Evolutionary conservation across 2,113 vertebrate species (phyloP), one percentile per base, ranked within the genome.

Genomic region (Salvelinus alpinus): DNA sequence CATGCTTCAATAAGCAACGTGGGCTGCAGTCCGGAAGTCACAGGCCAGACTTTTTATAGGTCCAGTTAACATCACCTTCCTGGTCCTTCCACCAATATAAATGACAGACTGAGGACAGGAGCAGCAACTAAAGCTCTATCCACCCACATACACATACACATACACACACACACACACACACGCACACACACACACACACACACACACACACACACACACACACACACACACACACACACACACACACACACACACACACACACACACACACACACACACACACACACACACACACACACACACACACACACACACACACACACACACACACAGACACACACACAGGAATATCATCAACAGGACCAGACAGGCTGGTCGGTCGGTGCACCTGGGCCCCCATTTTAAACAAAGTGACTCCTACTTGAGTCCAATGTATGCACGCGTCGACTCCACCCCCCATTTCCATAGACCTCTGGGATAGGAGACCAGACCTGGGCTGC

Each of bases 381-480:
- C 34, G 24, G 48, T 51, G 84, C 91, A 91, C 92, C 91, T 91
- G 92, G 84, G 85, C 81, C 86, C 85, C 86, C 85, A 51, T 79
- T 69, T 82, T 92, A 89, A 91, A 90, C 89, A 88, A 89, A 86
- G 88, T 86, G 91, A 90, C 84, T 89, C 74, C 48, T 81, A 79
- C 86, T 86, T 75, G 79, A 84, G 86, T 91, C 92, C 89, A 92
- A 92, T 92, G 92, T 81, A 85, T 22, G 83, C 74, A 73, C 76
- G 74, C 1, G 5, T 9, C 57, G 0, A 6, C 57, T 0, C 20
- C 9, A 11, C 8, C 22, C 60, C 60, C 83, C 88, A 94, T 94
- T 94, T 94, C 94, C 92, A 91, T 93, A 94, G 94, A 94, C 94
- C 95, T 94, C 93, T 94, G 93, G 91, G 94, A 90, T 8, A 2